Conservation (phyloP, 1,140 invertebrate species). For the Caerostris darwini region DNA sequence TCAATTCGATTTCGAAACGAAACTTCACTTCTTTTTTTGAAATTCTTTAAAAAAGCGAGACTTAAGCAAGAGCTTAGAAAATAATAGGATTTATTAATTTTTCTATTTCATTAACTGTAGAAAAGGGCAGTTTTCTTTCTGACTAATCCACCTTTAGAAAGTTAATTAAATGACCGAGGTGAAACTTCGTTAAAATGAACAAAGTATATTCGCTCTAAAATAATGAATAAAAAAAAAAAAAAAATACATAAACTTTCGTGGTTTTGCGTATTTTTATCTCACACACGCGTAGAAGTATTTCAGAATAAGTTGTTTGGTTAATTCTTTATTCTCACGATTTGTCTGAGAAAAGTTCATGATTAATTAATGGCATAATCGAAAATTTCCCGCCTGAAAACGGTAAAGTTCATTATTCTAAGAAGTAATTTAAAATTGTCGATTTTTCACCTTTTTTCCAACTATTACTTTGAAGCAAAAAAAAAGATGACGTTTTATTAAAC, state of each 20-base stretch:
- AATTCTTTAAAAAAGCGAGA: conserved; percentile 35
- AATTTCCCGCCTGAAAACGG: conserved; percentile 39
- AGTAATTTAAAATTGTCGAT: conserved; percentile 56
- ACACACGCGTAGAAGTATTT: conserved; percentile 12
- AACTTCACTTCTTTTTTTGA: conserved; percentile 44
- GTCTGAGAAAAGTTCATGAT: conserved; percentile 52
- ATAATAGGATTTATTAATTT: conserved; percentile 75
- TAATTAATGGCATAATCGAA: conserved; percentile 73
- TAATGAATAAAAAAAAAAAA: conserved; percentile 54
- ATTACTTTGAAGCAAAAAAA: background rate
- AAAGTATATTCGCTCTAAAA: conserved; percentile 11
- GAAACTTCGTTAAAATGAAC: conserved; percentile 60
- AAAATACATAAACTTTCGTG: conserved; percentile 21
- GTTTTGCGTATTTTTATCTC: background rate
- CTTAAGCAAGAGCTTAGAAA: conserved; percentile 7
- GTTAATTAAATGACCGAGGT: conserved; percentile 66
- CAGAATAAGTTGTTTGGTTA: conserved; percentile 68
- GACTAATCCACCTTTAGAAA: conserved; percentile 64
- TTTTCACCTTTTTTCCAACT: background rate
- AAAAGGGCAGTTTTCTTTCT: conserved; percentile 60
- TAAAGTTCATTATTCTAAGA: conserved; percentile 57
- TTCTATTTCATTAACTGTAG: conserved; percentile 70
- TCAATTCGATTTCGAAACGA: conserved; percentile 52
- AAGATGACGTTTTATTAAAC: background rate
- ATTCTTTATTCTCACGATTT: conserved; percentile 73